phyloP scores from a whole-genome alignment of 2,888 invertebrate genomes.

The Mactromeris polynyma region DNA sequence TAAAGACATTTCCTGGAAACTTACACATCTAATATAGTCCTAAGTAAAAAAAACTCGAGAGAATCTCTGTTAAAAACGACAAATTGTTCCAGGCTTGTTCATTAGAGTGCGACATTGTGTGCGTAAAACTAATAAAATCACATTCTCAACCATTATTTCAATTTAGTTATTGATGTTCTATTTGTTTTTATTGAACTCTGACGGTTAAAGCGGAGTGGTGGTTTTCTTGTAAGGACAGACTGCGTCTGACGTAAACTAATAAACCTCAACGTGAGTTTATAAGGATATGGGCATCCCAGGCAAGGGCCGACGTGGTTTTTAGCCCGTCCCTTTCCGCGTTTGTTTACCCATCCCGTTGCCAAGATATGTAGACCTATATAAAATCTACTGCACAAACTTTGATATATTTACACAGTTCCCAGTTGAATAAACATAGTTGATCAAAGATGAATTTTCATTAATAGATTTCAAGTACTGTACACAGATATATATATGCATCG shows the following conservation, averaged over 20 bases:
- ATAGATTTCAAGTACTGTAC: background rate
- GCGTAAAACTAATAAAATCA: background rate
- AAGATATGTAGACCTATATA: background rate
- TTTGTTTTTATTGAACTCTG: background rate
- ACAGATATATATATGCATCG: background rate
- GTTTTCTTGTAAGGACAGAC: too few relatives aligned
- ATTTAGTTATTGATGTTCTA: background rate
- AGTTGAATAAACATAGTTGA: slow-evolving; percentile 10
- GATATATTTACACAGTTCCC: slow-evolving; percentile 7
- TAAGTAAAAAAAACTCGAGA: too few relatives aligned
- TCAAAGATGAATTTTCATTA: background rate
- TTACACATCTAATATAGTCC: too few relatives aligned
- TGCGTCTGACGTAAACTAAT: too few relatives aligned
- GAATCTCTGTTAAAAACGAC: too few relatives aligned
- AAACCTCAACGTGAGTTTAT: too few relatives aligned
- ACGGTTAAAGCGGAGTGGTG: too few relatives aligned
- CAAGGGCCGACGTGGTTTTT: too few relatives aligned
- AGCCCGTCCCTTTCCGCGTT: too few relatives aligned
- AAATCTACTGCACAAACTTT: background rate
- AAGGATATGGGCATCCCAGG: too few relatives aligned
- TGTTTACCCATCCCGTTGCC: background rate
- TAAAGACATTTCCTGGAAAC: too few relatives aligned
- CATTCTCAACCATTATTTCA: background rate
- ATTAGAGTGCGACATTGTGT: background rate
- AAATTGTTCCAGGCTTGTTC: too few relatives aligned